phyloP scores from a whole-genome alignment of 1,140 invertebrate species.

The Drosophila neocordata region DNA sequence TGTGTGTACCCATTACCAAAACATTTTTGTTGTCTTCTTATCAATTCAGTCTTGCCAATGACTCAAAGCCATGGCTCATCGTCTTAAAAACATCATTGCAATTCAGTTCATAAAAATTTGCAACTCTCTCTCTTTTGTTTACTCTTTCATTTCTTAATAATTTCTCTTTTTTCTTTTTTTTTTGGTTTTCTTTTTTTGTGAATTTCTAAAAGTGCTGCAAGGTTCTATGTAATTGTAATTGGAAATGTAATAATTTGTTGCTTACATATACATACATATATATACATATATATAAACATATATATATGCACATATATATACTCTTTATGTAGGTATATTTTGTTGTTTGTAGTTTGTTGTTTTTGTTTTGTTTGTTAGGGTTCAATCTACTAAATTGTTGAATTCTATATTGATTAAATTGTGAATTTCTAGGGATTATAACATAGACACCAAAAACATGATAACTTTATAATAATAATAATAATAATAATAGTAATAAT shows the following conservation, averaged over 20 bases:
- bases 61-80: conserved; percentile 54
- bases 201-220: conserved; percentile 53
- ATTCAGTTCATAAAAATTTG: conserved; percentile 50
- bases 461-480: conserved; percentile 16
- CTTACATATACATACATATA: not conserved
- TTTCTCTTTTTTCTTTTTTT: conserved; percentile 41
- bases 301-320: conserved; percentile 42
- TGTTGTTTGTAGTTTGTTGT: conserved; percentile 61
- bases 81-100: conserved; percentile 51
- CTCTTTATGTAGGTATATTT: conserved; percentile 39
- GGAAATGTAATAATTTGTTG: conserved; percentile 17
- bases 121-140: conserved; percentile 10
- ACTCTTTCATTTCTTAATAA: conserved; percentile 26
- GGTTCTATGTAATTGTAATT: conserved; percentile 27
- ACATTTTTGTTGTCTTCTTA: conserved; percentile 39
- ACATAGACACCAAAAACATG: conserved; percentile 78
- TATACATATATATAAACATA: conserved; percentile 29
- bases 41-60: conserved; percentile 74
- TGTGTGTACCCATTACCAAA: conserved; percentile 62
- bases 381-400: conserved; percentile 66
- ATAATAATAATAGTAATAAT: not conserved
- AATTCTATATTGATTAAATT: conserved; percentile 67
- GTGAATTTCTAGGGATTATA: conserved; percentile 70
- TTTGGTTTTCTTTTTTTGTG: conserved; percentile 26
- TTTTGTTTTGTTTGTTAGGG: conserved; percentile 45